Conservation (phyloP, 2,888 invertebrate genomes). For the Uloborus plumipes region DNA sequence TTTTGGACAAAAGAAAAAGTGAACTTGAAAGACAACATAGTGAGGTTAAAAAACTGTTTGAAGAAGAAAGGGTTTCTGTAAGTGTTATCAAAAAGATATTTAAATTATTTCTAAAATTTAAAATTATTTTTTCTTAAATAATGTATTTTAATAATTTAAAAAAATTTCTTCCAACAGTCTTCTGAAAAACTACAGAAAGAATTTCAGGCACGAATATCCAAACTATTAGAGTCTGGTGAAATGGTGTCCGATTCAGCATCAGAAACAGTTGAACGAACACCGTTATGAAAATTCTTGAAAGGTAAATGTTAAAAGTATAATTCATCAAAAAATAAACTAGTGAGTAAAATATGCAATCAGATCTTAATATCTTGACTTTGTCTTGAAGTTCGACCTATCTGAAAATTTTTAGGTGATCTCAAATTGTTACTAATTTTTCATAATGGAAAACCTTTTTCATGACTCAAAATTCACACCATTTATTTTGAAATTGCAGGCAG, state of each 20-base stretch:
- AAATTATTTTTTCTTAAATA: background rate
- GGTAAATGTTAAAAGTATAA: slow-evolving; percentile 8
- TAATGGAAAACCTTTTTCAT: no score
- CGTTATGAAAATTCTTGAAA: slow-evolving; percentile 53
- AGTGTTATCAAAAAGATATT: slow-evolving; percentile 19
- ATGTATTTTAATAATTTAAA: background rate
- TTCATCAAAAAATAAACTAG: no score
- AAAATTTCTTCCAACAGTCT: background rate
- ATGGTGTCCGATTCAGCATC: slow-evolving; percentile 9
- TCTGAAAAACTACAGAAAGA: slow-evolving; percentile 43
- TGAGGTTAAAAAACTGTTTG: slow-evolving; percentile 79
- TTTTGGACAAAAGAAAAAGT: slow-evolving; percentile 82
- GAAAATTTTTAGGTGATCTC: no score
- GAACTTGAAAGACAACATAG: slow-evolving; percentile 85
- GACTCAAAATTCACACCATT: no score
- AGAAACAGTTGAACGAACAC: slow-evolving; percentile 45
- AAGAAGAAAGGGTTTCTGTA: slow-evolving; percentile 76
- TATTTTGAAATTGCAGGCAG: no score
- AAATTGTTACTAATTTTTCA: no score
- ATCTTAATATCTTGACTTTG: no score
- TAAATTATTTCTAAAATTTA: background rate
- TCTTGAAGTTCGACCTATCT: no score
- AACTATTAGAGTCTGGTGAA: slow-evolving; percentile 17
- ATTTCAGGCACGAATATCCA: slow-evolving; percentile 42
- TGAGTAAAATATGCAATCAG: no score